phyloP scores from a whole-genome alignment of 2,113 vertebrate genomes.

The Ancistrus triradiatus region DNA sequence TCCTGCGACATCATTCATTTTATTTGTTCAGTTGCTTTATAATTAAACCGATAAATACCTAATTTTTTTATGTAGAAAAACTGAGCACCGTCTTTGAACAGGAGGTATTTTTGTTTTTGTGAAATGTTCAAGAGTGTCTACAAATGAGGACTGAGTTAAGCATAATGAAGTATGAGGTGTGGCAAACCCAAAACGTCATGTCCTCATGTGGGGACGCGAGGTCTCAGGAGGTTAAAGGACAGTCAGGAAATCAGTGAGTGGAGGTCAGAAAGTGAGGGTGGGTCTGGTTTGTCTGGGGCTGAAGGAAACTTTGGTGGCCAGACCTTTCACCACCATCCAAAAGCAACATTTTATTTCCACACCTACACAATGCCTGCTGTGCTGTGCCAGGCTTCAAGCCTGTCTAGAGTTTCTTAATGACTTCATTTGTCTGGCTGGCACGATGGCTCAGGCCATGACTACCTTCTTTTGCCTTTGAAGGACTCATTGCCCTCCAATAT shows the following conservation, averaged over 20 bases:
- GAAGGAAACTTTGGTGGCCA: conserved; percentile 31
- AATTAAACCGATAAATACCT: no score
- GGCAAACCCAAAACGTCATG: no score
- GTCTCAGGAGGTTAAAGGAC: no score
- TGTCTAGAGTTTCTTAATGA: conserved; percentile 14
- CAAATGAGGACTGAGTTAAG: no score
- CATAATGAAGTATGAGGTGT: no score
- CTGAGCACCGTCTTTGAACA: no score
- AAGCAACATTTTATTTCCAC: conserved; percentile 30
- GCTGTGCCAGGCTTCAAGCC: conserved; percentile 21
- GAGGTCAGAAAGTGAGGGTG: conserved; percentile 23
- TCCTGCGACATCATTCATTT: no score
- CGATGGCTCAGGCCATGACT: neutral
- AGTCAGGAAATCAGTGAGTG: conserved; percentile 4
- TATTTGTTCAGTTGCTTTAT: no score
- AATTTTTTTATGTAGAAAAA: no score
- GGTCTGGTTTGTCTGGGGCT: conserved; percentile 6
- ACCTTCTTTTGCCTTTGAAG: conserved; percentile 5
- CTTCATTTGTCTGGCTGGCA: conserved; percentile 1
- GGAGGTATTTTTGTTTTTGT: no score
- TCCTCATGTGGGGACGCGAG: no score
- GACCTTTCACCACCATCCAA: conserved; percentile 39
- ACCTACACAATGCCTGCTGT: conserved; percentile 28
- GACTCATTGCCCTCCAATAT: neutral
- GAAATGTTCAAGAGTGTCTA: no score